A percentile compares a stretch with the other conserved stretches of the same genome.
Evolutionary conservation across 2,113 vertebrate genomes (phyloP).

Genomic region (Rousettus leschenaultii): DNA sequence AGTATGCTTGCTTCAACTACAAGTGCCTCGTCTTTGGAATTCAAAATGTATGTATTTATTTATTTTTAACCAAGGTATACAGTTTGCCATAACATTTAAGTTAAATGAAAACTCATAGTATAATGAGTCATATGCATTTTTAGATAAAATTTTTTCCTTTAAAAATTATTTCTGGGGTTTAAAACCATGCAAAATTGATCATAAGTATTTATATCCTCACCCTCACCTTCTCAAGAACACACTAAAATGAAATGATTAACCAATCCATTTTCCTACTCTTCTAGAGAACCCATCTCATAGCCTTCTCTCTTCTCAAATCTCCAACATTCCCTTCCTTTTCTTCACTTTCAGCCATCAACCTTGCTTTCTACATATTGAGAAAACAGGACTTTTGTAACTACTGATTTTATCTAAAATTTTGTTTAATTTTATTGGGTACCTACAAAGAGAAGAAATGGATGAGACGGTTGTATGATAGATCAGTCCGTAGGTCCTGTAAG

Average conservation of each 20-base stretch:
- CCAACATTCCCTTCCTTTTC: background rate
- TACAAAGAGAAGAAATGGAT: background rate
- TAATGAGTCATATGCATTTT: background rate
- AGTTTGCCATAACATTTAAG: background rate
- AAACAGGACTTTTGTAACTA: background rate
- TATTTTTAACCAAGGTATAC: background rate
- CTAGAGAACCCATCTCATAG: background rate
- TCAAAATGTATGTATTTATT: background rate
- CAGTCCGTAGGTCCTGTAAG: background rate
- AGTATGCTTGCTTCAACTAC: background rate
- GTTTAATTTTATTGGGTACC: background rate
- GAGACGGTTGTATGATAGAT: background rate
- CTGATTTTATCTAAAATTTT: background rate
- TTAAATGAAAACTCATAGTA: background rate
- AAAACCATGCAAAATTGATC: background rate
- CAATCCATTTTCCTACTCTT: background rate
- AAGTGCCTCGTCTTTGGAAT: background rate
- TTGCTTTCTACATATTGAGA: background rate
- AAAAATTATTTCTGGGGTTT: background rate
- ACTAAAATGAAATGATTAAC: background rate
- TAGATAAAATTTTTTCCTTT: background rate
- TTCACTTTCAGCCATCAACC: background rate
- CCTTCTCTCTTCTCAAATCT: background rate
- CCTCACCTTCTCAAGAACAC: background rate
- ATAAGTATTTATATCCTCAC: background rate